Conservation (phyloP, 1,140 invertebrate species). For the Yoshiicerus persimilis region DNA sequence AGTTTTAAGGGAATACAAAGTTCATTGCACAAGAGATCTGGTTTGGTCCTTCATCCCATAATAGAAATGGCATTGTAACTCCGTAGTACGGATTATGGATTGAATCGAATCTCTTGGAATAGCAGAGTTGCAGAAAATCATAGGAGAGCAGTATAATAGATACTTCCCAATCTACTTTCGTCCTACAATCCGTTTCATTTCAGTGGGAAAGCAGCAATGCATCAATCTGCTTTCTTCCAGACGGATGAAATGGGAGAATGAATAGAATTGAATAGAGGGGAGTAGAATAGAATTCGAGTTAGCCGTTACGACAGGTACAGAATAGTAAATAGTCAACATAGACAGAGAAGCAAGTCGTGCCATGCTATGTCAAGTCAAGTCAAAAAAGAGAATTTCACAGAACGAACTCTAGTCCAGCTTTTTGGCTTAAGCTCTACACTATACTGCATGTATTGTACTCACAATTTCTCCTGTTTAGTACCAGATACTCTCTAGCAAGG, state of each 20-base stretch:
- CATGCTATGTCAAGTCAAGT: background rate
- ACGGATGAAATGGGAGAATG: slow-evolving; percentile 18
- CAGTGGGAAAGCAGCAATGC: background rate
- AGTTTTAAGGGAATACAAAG: background rate
- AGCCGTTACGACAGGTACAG: slow-evolving; percentile 10
- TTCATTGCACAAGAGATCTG: background rate
- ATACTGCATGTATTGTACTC: background rate
- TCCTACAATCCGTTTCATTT: slow-evolving; percentile 1
- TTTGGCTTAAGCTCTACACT: background rate
- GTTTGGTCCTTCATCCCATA: background rate
- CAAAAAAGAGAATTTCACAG: background rate
- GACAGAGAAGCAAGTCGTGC: background rate
- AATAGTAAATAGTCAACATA: slow-evolving; percentile 12
- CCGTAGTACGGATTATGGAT: background rate
- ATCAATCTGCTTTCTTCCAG: slow-evolving; percentile 13
- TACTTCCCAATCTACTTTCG: background rate
- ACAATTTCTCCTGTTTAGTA: background rate
- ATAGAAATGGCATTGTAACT: background rate
- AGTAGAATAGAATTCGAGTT: slow-evolving; percentile 6
- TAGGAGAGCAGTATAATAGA: background rate
- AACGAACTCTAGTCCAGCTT: background rate
- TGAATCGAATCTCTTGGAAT: background rate
- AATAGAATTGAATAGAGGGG: slow-evolving; percentile 16
- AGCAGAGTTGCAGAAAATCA: slow-evolving; percentile 2
- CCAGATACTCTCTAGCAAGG: background rate